These are phyloP conservation scores for Eupithecia subfuscata DNA, from an alignment of 2,888 invertebrate genomes.

Conservation along the genomic window DNA sequence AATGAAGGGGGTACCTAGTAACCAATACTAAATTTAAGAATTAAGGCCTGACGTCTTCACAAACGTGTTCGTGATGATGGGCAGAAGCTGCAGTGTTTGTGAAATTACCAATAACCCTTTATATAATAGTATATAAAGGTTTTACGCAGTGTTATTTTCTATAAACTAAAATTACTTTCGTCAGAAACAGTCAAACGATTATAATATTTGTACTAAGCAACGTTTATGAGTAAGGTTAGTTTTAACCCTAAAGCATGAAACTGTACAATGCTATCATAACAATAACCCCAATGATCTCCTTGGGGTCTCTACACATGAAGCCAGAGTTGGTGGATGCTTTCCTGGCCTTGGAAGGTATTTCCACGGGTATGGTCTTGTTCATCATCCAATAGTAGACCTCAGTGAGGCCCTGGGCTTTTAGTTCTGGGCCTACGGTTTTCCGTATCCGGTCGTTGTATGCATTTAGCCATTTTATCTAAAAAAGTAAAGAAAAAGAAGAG, in stretches of 20 bases:
- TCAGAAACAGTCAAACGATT: background rate
- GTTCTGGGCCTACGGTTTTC: slow-evolving; percentile 88
- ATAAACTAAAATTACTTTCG: background rate
- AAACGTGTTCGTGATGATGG: too few relatives aligned
- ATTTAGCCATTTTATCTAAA: slow-evolving; percentile 91
- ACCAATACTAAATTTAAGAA: too few relatives aligned
- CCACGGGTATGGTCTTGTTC: slow-evolving; percentile 89
- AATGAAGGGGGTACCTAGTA: too few relatives aligned
- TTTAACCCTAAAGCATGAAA: slow-evolving; percentile 14
- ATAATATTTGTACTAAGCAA: background rate
- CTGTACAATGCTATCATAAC: slow-evolving; percentile 17
- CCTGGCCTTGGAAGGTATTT: slow-evolving; percentile 62
- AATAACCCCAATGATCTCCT: slow-evolving; percentile 24
- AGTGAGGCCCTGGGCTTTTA: slow-evolving; percentile 87
- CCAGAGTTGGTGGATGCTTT: slow-evolving; percentile 46
- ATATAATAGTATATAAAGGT: background rate
- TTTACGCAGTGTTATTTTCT: background rate
- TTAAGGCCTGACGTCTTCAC: too few relatives aligned
- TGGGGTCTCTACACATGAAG: slow-evolving; percentile 4
- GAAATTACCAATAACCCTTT: background rate
- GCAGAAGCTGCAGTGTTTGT: too few relatives aligned
- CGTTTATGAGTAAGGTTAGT: background rate
- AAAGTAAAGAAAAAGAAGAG: too few relatives aligned
- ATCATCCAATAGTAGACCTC: slow-evolving; percentile 93
- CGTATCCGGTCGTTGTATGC: slow-evolving; percentile 90